Percentiles rank a stretch among this genome's conserved stretches.
Conservation (phyloP, 2,888 invertebrate species). For the Carterocephalus palaemon region DNA sequence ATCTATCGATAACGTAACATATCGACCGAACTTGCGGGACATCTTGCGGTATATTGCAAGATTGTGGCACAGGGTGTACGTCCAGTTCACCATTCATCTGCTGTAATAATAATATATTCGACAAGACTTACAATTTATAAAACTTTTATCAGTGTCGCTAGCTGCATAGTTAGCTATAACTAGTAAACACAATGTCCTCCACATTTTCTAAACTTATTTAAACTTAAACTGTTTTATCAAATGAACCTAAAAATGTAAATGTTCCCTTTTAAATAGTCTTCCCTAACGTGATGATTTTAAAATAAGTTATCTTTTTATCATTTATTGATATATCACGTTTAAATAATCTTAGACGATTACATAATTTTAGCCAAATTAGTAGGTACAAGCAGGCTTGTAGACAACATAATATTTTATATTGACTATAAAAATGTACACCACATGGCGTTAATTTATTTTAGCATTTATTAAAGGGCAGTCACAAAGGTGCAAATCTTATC, state of each 20-base stretch:
- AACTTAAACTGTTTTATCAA: neutral
- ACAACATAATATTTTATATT: no score
- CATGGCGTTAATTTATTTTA: no score
- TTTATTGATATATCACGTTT: conserved; percentile 13
- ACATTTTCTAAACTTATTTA: conserved; percentile 27
- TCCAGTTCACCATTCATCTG: no score
- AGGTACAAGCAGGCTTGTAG: no score
- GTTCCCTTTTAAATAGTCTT: conserved; percentile 7
- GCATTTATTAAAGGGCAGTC: no score
- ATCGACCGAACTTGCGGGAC: no score
- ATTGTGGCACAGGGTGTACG: no score
- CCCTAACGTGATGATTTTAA: conserved; percentile 6
- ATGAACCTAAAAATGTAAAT: neutral
- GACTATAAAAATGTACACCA: no score
- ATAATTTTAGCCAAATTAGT: no score
- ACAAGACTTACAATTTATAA: conserved; percentile 34
- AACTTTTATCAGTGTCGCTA: conserved; percentile 26
- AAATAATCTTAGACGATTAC: conserved; percentile 4
- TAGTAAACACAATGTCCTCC: conserved; percentile 24
- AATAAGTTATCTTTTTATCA: neutral
- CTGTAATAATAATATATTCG: neutral
- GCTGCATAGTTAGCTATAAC: conserved; percentile 21
- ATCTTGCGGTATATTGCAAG: no score
- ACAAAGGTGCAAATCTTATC: no score
- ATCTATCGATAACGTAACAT: no score